Base-by-base conservation (phyloP, 2,888 invertebrate species). In the Aelia acuminata region DNA sequence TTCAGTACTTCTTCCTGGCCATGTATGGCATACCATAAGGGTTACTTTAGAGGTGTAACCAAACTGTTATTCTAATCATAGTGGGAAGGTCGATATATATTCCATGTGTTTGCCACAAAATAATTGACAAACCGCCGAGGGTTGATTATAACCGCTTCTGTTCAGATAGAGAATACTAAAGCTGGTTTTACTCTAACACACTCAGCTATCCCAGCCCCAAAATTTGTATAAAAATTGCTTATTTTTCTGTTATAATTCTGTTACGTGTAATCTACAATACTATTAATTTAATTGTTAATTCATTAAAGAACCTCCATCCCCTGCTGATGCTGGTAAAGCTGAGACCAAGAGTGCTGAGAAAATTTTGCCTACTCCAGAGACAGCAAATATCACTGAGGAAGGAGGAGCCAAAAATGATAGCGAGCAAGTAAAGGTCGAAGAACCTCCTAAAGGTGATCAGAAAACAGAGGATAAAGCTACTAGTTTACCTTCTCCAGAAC, bases 311-410 rank as follows among this genome's bases (percentile, higher is more conserved):
- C 90, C 91, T 89, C 85, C 85, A 84, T 88, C 57, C 15, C 31
- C 89, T 20, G 50, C 87, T n/a, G 88, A 89, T 50, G 90, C 85
- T 80, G 89, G 90, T 18, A 90, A 91, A 35, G 50, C 80, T 48
- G 85, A 91, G 43, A 87, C 89, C 22, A 92, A 92, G 90, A 89
- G 91, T 90, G 49, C 87, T 39, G 89, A 88, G 85, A 84, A 80
- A 57, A 50, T 43, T 50, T 15, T 70, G 63, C 63, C 63, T 7
- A 10, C 63, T 35, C 22, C 70, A 84, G 80, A 75, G 47, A 53
- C 86, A 49, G 87, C 70, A 80, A 88, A 80, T 39, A 84, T 35
- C 31, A 88, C 80, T 43, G 48, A 63, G 43, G n/a, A 43, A 7
- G 43, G 13, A 43, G 80, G 35, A 49, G 18, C 57, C 50, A 39